Base-by-base conservation (phyloP, 2,797 vertebrate genomes). In the Scarus forsteni region DNA sequence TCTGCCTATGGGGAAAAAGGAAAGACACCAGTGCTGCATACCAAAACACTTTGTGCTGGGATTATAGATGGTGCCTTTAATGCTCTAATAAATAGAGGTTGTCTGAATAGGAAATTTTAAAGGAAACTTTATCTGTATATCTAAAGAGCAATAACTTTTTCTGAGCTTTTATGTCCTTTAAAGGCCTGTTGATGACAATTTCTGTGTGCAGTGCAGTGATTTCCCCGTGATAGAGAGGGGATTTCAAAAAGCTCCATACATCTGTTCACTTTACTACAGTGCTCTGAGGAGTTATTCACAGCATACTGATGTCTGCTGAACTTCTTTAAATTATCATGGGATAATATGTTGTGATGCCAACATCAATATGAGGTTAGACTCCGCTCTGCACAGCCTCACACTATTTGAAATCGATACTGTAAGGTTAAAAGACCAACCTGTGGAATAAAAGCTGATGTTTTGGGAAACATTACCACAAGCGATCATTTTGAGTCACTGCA, bases 391-490 rank as follows among this genome's bases (percentile, higher is more conserved):
- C 39, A 34, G 36, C 75, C 60, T 66, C 38, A 8, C 9, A 7
- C 19, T 52, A 79, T 84, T 58, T 80, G 68, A 75, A 87, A 87
- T 87, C 85, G 75, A 87, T 85, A 70, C 18, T 16, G 16, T 58
- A 14, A 69, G 73, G 57, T 80, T 80, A 79, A 75, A 57, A 62
- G 67, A 73, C 46, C 66, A 66, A 57, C 55, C 53, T 44, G 46
- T 58, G 49, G 60, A 71, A 74, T 68, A 69, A 65, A 75, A 18
- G 44, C 57, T 53, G 56, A 60, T 75, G 48, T 77, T 52, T 58
- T 42, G 85, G 72, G 64, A 70, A 71, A 65, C 64, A 77, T 85
- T 74, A 75, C 46, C 64, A 75, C 79, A 57, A 61, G 62, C n/a
- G 8, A 76, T 85, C 60, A 74, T 63, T 83, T 72, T 81, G 62